A percentile compares a stretch with the other conserved stretches of the same genome.
phyloP scores from a whole-genome alignment of 2,888 invertebrate species.

The Tipula confusa region DNA sequence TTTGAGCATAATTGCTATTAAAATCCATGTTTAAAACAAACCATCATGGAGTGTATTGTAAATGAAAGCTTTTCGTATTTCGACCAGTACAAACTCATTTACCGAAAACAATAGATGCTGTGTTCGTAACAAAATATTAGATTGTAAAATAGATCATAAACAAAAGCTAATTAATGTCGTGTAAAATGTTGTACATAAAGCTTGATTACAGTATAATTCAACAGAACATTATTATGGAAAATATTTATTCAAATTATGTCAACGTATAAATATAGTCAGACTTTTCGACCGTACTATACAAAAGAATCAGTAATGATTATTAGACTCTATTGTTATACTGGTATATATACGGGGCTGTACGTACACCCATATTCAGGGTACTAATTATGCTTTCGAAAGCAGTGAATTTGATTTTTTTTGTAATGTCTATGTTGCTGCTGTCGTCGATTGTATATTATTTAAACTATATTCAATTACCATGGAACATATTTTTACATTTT shows the following conservation, averaged over 20 bases:
- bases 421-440: neutral
- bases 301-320: neutral
- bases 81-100: neutral
- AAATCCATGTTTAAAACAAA: no score
- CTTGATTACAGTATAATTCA: neutral
- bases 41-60: no score
- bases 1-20: no score
- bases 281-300: neutral
- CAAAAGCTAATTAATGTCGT: neutral
- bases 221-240: neutral
- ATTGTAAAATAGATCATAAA: neutral
- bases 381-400: neutral
- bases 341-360: neutral
- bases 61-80: no score
- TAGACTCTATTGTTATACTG: neutral
- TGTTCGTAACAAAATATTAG: neutral
- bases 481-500: neutral
- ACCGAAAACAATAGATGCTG: neutral
- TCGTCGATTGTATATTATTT: neutral
- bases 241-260: neutral
- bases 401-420: neutral
- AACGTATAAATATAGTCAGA: neutral
- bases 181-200: neutral
- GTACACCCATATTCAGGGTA: neutral
- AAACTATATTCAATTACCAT: constrained; percentile 16